A percentile compares a stretch with the other conserved stretches of the same genome.
phyloP scores from a whole-genome alignment of 35 echinoderm and acorn worm genomes.

The Apostichopus japonicus region DNA sequence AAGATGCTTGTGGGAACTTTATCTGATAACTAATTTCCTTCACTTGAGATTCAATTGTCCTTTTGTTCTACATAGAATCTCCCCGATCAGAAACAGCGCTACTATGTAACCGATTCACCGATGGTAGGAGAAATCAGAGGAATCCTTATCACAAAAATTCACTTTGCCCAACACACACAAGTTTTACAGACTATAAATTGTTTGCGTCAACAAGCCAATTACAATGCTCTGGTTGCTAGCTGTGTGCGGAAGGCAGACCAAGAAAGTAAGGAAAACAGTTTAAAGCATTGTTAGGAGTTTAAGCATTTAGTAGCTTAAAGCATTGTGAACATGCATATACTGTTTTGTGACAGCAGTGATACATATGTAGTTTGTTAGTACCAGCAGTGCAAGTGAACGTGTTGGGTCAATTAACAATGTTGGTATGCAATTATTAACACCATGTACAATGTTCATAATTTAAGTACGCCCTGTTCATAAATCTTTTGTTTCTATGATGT shows the following conservation, averaged over 20 bases:
- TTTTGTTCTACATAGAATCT: slow-evolving; percentile 60
- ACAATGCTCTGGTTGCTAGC: slow-evolving; percentile 94
- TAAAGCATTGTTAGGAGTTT: background rate
- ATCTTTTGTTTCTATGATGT: too few species aligned
- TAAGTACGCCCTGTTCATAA: too few species aligned
- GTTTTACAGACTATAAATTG: slow-evolving; percentile 68
- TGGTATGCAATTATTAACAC: too few species aligned
- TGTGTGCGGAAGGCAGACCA: slow-evolving; percentile 68
- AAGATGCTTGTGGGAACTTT: too few species aligned
- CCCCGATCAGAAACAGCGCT: slow-evolving; percentile 91
- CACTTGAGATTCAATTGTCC: background rate
- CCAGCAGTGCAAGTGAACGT: too few species aligned
- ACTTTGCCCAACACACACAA: slow-evolving; percentile 63
- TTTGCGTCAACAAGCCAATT: slow-evolving; percentile 88
- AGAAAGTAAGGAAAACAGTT: background rate
- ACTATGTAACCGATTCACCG: slow-evolving; percentile 70
- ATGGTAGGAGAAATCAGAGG: slow-evolving; percentile 73
- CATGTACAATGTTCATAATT: too few species aligned
- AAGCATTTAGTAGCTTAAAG: too few species aligned
- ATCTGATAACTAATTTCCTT: too few species aligned
- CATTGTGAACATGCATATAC: too few species aligned
- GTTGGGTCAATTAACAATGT: too few species aligned
- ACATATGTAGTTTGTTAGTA: too few species aligned
- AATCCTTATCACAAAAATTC: slow-evolving; percentile 78
- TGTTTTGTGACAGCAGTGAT: too few species aligned